These are phyloP conservation scores for Gasteruption jaculator DNA, from an alignment of 2,888 invertebrate species.

Conservation along the genomic window DNA sequence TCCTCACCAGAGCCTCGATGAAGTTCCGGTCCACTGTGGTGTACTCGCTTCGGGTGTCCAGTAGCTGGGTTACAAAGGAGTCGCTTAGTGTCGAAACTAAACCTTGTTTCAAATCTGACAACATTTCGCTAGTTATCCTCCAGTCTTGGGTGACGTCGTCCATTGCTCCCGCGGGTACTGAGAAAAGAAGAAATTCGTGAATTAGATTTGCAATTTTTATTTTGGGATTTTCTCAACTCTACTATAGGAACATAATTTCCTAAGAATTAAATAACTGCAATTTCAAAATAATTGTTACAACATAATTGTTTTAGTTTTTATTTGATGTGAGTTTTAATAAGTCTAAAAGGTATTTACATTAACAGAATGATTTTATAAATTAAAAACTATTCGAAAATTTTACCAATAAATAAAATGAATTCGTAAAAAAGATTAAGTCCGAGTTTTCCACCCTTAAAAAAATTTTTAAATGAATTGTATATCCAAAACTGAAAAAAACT, in stretches of 20 bases:
- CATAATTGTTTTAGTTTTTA: too few species aligned
- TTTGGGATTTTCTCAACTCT: too few species aligned
- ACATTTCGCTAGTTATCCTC: constrained; percentile 60
- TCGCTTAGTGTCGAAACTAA: constrained; percentile 73
- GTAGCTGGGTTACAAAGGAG: constrained; percentile 69
- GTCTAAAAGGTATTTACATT: too few species aligned
- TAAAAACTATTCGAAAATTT: too few species aligned
- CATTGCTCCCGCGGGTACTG: constrained; percentile 31
- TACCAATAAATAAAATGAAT: too few species aligned
- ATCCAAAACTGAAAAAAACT: background rate
- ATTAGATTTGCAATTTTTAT: too few species aligned
- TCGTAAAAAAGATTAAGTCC: too few species aligned
- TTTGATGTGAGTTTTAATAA: too few species aligned
- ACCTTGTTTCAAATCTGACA: constrained; percentile 66
- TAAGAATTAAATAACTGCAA: background rate
- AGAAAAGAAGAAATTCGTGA: constrained; percentile 16
- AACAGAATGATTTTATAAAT: too few species aligned
- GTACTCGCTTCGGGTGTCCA: constrained; percentile 66
- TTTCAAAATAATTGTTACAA: constrained; percentile 4
- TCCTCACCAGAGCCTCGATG: constrained; percentile 69
- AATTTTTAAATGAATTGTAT: too few species aligned
- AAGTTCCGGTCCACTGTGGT: constrained; percentile 65
- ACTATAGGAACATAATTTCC: too few species aligned
- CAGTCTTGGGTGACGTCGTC: constrained; percentile 48
- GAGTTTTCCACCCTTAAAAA: too few species aligned